Base-by-base conservation (phyloP, 2,113 vertebrate genomes). In the Ceratotherium simum region DNA sequence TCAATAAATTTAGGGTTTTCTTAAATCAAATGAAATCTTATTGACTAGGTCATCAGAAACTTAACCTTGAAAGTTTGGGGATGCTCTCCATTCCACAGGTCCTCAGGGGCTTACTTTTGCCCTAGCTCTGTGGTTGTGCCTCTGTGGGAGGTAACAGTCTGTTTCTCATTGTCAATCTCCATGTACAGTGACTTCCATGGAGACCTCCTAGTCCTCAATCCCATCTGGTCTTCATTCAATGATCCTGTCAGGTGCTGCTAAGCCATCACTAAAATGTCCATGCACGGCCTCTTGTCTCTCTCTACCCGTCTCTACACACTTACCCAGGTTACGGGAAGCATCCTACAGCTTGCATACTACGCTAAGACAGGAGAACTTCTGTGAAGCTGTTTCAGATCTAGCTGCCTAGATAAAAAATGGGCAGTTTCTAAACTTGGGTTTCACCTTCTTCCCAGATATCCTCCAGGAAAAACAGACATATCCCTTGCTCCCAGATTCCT, bases 301-400 rank as follows among this genome's bases (percentile, higher is more conserved):
- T 46, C 31, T 31, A 33, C 16, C 20, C 69, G 4, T 25, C 25
- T 21, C 64, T 18, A 11, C 29, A 46, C 27, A 12, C 76, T 69
- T 70, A 33, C 12, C n/a, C 18, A 33, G 3, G n/a, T 85, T 1
- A 0, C 0, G 13, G 9, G 42, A 16, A 75, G 70, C n/a, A 54
- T 5, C 36, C 81, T 6, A 0, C 36, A 33, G 17, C 62, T 39
- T 1, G 0, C 14, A 23, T 42, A 2, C 23, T 23, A n/a, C 33
- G 39, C 21, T 36, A n/a, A 73, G 56, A 31, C 69, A 25, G 20
- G 17, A 72, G 90, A 21, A 39, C 54, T 6, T 33, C n/a, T 31
- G 17, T 64, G 42, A 51, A 29, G 18, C 69, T 23, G 13, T 60
- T 29, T 64, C 13, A 23, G 2, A 33, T 33, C 81, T 20, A 39